Conservation (phyloP, 2,113 vertebrate genomes). For the Tricholaema leucomelas region DNA sequence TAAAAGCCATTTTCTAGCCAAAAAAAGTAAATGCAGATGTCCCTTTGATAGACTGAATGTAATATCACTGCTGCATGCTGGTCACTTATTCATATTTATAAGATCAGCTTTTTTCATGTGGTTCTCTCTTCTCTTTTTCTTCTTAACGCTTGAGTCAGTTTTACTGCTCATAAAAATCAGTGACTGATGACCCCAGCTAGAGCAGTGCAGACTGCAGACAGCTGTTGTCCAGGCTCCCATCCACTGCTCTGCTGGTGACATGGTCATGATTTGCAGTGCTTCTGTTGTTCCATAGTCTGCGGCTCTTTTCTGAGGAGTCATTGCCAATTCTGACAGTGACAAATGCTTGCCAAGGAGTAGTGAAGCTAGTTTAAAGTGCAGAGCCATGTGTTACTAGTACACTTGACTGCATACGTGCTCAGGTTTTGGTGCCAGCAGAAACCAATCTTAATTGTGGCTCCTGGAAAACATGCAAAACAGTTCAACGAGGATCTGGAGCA, state of each 20-base stretch:
- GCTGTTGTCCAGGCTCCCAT: conserved; percentile 60
- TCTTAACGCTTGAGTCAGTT: conserved; percentile 52
- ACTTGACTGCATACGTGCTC: conserved; percentile 24
- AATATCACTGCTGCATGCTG: conserved; percentile 6
- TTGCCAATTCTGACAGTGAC: conserved; percentile 54
- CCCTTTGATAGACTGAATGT: not conserved
- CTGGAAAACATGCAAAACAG: conserved; percentile 47
- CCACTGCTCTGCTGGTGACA: conserved; percentile 46
- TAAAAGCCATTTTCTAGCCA: not conserved
- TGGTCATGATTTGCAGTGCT: conserved; percentile 34
- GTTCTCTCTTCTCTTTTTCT: conserved; percentile 49
- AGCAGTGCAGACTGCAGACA: conserved; percentile 55
- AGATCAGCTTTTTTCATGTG: conserved; percentile 3
- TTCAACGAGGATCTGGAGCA: conserved; percentile 19
- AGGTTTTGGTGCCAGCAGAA: conserved; percentile 36
- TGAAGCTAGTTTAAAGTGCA: conserved; percentile 60
- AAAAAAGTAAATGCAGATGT: conserved; percentile 9
- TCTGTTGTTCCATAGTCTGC: conserved; percentile 17
- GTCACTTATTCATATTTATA: conserved; percentile 62
- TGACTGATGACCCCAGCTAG: conserved; percentile 61
- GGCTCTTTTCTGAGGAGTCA: conserved; percentile 41
- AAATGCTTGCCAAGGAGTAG: conserved; percentile 47
- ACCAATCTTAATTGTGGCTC: conserved; percentile 40
- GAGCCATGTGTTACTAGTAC: conserved; percentile 44
- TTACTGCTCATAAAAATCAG: conserved; percentile 64